Evolutionary conservation across 2,888 invertebrate genomes (phyloP), one percentile per base, ranked within the genome.

Genomic region (Clostera curtula): DNA sequence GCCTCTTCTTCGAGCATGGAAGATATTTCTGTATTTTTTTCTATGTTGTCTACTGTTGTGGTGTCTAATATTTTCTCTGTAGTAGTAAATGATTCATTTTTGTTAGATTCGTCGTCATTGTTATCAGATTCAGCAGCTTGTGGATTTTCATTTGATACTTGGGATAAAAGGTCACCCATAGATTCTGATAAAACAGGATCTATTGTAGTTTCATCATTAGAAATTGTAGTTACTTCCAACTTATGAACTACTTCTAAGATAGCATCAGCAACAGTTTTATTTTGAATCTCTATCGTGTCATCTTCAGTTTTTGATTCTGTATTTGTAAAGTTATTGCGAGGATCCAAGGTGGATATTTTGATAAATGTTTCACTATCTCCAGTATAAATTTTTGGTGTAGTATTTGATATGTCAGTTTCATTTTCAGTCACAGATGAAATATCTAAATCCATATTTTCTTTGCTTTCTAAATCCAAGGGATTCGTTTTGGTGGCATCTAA

Each of bases 121-220:
- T 50, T 43, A n/a, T n/a, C n/a, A n/a, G n/a, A n/a, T 14, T 59
- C 12, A 22, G 66, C 55, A 5, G 62, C 38, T 34, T 69, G 60
- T 1, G 70, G 69, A 10, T 49, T 54, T 45, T 67, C 55, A 45
- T 80, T 62, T 3, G 73, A 77, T 28, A 85, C 67, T 60, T 85
- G 85, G n/a, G 76, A 83, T n/a, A 85, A 18, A 42, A 85, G 58
- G 50, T 84, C 80, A 29, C 61, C 77, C 72, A 85, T 80, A 2
- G 84, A 85, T 38, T 74, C 82, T 1, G 79, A 70, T 36, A 84
- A 51, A 37, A 77, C 59, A 24, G 72, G 64, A 44, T 83, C 83
- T 7, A 77, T 69, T 3, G 74, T 70, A 12, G 68, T 68, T 15
- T 37, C 48, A 25, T 56, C 52, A 18, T 45, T 20, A 10, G 38